These are phyloP conservation scores for Sebastes trivittatus DNA, from an alignment of 2,797 vertebrate genomes.

Conservation along the genomic window DNA sequence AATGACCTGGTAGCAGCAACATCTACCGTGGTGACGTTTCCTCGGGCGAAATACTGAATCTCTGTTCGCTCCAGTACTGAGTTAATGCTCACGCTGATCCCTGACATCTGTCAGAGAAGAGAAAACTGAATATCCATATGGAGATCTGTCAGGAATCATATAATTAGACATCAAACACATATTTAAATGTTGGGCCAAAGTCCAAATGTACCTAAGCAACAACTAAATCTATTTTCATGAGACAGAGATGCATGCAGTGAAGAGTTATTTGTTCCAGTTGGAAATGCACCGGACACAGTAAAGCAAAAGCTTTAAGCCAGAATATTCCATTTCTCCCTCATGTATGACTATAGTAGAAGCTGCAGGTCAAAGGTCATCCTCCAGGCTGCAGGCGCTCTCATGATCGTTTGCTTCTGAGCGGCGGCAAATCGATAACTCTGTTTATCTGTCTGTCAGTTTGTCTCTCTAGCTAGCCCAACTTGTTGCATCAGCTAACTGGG, in stretches of 20 bases:
- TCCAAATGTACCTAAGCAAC: neutral
- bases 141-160: neutral
- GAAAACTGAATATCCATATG: neutral
- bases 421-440: too few relatives aligned
- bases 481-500: too few relatives aligned
- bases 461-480: too few relatives aligned
- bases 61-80: neutral
- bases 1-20: neutral
- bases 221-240: neutral
- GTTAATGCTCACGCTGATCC: neutral
- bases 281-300: too few relatives aligned
- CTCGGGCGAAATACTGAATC: neutral
- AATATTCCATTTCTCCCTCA: neutral
- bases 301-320: neutral
- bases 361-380: too few relatives aligned
- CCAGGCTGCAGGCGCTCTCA: too few relatives aligned
- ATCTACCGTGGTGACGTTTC: neutral
- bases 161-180: neutral
- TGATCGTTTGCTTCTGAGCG: too few relatives aligned
- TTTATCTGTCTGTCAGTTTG: too few relatives aligned
- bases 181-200: neutral
- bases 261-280: neutral
- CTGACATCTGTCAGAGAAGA: neutral
- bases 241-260: neutral
- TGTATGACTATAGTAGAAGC: too few relatives aligned